Evolutionary conservation across 2,113 vertebrate genomes (phyloP).

Genomic region (Notarius lentiginosus): DNA sequence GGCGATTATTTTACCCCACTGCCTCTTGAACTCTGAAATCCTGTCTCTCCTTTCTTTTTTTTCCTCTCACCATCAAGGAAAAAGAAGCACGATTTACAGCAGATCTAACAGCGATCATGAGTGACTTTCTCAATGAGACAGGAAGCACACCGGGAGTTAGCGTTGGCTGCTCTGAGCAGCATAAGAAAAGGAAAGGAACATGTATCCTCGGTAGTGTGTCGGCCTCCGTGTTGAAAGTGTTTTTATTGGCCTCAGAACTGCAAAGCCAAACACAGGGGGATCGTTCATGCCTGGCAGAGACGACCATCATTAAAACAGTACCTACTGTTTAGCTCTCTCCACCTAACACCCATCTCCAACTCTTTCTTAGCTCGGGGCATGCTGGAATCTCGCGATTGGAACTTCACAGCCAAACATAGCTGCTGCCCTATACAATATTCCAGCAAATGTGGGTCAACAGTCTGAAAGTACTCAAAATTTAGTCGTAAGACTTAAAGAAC

Average conservation of each 20-base stretch:
- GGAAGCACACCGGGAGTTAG: background rate
- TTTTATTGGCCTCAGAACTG: slow-evolving; percentile 34
- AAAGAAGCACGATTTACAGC: background rate
- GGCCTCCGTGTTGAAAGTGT: background rate
- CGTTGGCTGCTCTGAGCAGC: background rate
- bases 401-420: background rate
- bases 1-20: background rate
- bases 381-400: background rate
- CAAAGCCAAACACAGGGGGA: slow-evolving; percentile 16
- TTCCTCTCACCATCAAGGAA: background rate
- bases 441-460: slow-evolving; percentile 10
- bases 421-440: background rate
- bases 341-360: background rate
- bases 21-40: background rate
- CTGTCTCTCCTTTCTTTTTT: background rate
- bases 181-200: background rate
- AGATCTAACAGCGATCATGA: background rate
- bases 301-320: slow-evolving; percentile 48
- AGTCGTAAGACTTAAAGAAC: background rate
- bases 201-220: background rate
- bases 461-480: background rate
- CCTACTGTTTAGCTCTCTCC: slow-evolving; percentile 24
- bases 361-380: background rate
- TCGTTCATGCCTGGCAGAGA: slow-evolving; percentile 21
- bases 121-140: background rate